Evolutionary conservation across 2,113 vertebrate species (phyloP).

Genomic region (Steatornis caripensis): DNA sequence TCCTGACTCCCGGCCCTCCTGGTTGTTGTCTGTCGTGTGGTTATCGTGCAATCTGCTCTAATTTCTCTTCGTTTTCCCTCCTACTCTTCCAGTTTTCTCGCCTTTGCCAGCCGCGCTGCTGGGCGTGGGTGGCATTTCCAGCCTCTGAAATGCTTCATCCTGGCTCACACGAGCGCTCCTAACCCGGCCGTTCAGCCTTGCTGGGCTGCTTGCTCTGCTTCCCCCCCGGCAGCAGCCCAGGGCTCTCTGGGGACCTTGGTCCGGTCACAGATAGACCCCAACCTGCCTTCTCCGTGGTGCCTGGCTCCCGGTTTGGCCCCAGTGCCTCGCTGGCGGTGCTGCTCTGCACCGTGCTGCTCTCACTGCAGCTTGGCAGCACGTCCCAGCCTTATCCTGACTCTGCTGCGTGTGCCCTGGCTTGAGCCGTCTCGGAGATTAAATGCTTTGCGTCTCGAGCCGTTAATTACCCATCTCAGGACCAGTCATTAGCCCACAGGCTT

Average conservation of each 20-base stretch:
- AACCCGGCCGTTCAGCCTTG: background rate
- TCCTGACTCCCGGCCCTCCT: background rate
- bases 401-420: background rate
- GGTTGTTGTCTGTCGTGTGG: no score
- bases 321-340: background rate
- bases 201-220: background rate
- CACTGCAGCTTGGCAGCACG: background rate
- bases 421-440: accelerated
- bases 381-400: background rate
- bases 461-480: background rate
- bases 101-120: background rate
- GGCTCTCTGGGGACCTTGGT: background rate
- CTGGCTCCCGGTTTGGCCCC: background rate
- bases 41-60: background rate
- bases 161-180: background rate
- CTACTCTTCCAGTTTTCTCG: accelerated
- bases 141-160: background rate
- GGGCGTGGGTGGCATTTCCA: background rate
- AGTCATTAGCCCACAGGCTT: background rate
- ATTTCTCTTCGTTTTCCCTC: accelerated
- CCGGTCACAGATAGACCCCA: background rate
- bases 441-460: accelerated
- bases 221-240: background rate
- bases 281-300: accelerated
- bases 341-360: accelerated